Evolutionary conservation across 2,113 vertebrate species (phyloP).

Genomic region (Triplophysa dalaica): DNA sequence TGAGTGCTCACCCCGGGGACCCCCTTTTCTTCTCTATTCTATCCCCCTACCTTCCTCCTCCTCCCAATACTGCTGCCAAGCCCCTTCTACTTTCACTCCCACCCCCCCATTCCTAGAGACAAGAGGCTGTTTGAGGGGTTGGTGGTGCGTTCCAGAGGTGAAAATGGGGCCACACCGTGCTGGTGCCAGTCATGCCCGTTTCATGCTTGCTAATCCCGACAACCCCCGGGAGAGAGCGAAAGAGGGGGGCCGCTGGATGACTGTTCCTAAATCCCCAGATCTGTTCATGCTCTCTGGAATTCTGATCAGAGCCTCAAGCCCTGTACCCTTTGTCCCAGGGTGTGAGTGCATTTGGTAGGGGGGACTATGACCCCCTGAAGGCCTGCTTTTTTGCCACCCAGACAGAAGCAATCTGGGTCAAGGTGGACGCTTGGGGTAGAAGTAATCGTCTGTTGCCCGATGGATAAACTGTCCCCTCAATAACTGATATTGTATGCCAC

Average conservation of each 20-base stretch:
- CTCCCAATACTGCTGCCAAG: conserved; percentile 54
- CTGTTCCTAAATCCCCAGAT: conserved; percentile 36
- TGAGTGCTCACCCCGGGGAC: conserved; percentile 76
- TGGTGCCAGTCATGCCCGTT: conserved; percentile 68
- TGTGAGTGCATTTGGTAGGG: neutral
- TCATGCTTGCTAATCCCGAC: conserved; percentile 54
- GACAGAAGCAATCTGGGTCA: conserved; percentile 42
- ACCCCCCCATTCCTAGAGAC: conserved; percentile 53
- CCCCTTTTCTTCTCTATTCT: conserved; percentile 67
- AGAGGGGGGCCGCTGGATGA: conserved; percentile 21
- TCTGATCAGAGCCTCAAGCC: conserved; percentile 49
- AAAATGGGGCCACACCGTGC: conserved; percentile 68
- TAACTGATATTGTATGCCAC: neutral
- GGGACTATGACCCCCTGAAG: conserved; percentile 4
- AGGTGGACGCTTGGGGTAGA: conserved; percentile 12
- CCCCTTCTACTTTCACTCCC: conserved; percentile 51
- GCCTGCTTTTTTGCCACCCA: conserved; percentile 48
- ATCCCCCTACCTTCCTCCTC: conserved; percentile 55
- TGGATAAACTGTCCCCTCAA: conserved; percentile 58
- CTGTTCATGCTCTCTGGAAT: conserved; percentile 42
- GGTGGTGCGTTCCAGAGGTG: conserved; percentile 74
- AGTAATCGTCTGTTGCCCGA: conserved; percentile 45
- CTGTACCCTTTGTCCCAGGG: conserved; percentile 48
- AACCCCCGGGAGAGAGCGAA: conserved; percentile 38
- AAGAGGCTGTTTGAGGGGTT: conserved; percentile 63